phyloP scores from a whole-genome alignment of 2,888 invertebrate species.

The Lumbricus terrestris region DNA sequence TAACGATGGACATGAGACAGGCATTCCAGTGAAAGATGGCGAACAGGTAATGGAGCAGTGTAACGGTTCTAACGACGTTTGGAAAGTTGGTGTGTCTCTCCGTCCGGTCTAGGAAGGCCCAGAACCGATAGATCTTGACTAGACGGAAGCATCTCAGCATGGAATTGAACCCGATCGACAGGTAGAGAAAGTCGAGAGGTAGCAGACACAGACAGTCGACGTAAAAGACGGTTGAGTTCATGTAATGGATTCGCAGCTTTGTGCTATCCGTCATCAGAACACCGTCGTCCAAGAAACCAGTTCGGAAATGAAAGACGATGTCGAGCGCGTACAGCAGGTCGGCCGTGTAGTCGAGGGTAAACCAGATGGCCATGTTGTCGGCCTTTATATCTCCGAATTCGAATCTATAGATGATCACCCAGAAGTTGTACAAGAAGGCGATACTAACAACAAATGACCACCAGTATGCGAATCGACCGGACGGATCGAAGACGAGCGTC shows the following conservation, averaged over 20 bases:
- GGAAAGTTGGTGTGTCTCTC: conserved; percentile 98
- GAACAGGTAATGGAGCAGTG: conserved; percentile 78
- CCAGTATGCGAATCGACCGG: conserved; percentile 74
- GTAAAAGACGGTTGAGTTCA: conserved; percentile 96
- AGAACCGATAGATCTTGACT: conserved; percentile 95
- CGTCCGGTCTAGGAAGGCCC: conserved; percentile 97
- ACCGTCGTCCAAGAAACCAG: conserved; percentile 85
- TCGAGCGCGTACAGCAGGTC: conserved; percentile 94
- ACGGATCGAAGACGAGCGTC: conserved; percentile 96
- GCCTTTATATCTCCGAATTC: conserved; percentile 73
- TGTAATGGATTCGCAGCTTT: conserved; percentile 93
- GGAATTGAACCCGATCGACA: conserved; percentile 91
- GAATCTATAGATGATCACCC: conserved; percentile 63
- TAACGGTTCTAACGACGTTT: conserved; percentile 71
- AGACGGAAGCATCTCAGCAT: conserved; percentile 73
- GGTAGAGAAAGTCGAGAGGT: conserved; percentile 94
- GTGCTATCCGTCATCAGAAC: conserved; percentile 92
- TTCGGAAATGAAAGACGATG: conserved; percentile 91
- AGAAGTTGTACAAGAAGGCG: conserved; percentile 58
- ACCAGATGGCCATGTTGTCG: conserved; percentile 84
- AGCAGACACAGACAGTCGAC: conserved; percentile 96
- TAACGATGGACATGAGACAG: conserved; percentile 85
- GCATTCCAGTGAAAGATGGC: conserved; percentile 99
- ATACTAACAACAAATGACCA: conserved; percentile 58
- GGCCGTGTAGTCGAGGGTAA: conserved; percentile 92